Evolutionary conservation across 2,888 invertebrate genomes (phyloP).

Genomic region (Tipula unca): DNA sequence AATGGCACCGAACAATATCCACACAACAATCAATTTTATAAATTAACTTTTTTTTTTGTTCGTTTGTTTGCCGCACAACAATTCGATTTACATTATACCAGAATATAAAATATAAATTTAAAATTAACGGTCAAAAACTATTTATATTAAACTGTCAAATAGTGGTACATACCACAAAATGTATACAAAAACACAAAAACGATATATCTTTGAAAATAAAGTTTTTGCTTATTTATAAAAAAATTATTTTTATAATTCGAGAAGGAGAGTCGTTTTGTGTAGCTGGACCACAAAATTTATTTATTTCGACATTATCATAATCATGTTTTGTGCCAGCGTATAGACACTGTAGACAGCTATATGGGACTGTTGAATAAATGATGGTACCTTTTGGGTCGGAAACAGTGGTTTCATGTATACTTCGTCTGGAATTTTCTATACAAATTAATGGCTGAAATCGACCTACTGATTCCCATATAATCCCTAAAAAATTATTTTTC

Average conservation of each 20-base stretch:
- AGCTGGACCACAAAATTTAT: neutral
- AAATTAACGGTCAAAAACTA: neutral
- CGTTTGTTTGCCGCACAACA: no score
- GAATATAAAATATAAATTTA: neutral
- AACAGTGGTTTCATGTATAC: no score
- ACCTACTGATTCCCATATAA: no score
- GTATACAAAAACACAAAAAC: no score
- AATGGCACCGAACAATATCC: neutral
- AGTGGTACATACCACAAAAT: neutral
- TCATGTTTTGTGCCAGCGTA: neutral
- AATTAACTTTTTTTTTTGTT: neutral
- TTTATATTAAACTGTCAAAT: slow-evolving; percentile 8
- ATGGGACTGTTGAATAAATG: no score
- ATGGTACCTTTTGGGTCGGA: no score
- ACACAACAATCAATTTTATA: slow-evolving; percentile 2
- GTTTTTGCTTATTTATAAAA: neutral
- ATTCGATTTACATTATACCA: neutral
- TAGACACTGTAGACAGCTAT: neutral
- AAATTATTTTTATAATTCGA: neutral
- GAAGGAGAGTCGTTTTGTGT: neutral
- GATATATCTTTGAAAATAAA: neutral
- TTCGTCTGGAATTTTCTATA: no score
- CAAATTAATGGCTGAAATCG: no score
- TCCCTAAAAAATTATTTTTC: no score
- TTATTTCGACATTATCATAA: neutral